These are phyloP conservation scores for Discoglossus pictus DNA, from an alignment of 2,797 vertebrate genomes.

Conservation along the genomic window DNA sequence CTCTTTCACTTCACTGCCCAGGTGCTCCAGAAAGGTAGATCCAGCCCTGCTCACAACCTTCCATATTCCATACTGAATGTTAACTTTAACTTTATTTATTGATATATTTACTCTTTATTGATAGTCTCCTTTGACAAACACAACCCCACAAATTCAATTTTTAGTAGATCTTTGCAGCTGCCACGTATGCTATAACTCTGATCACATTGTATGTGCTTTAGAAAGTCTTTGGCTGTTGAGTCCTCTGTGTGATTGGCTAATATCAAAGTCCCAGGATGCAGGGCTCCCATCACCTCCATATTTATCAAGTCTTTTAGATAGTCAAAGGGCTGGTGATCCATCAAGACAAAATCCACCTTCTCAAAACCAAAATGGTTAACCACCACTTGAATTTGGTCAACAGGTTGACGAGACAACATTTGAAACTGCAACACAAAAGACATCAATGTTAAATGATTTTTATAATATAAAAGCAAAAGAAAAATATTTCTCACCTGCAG, in stretches of 20 bases:
- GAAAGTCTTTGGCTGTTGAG: constrained; percentile 40
- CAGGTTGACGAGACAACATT: constrained; percentile 63
- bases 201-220: constrained; percentile 54
- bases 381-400: constrained; percentile 60
- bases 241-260: constrained; percentile 54
- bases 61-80: no score
- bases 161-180: constrained; percentile 55
- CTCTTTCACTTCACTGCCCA: no score
- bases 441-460: no score
- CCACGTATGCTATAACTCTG: constrained; percentile 49
- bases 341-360: constrained; percentile 63
- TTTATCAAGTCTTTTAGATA: constrained; percentile 65
- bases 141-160: constrained; percentile 49
- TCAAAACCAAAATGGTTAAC: constrained; percentile 30
- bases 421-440: constrained; percentile 62
- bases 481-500: no score
- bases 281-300: constrained; percentile 59
- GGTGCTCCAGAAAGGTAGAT: no score
- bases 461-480: no score
- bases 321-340: constrained; percentile 65
- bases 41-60: no score
- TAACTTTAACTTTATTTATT: no score
- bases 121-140: neutral
- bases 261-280: constrained; percentile 60
- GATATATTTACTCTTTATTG: no score